Conservation (phyloP, 2,113 vertebrate species). For the Trogon melanurus region DNA sequence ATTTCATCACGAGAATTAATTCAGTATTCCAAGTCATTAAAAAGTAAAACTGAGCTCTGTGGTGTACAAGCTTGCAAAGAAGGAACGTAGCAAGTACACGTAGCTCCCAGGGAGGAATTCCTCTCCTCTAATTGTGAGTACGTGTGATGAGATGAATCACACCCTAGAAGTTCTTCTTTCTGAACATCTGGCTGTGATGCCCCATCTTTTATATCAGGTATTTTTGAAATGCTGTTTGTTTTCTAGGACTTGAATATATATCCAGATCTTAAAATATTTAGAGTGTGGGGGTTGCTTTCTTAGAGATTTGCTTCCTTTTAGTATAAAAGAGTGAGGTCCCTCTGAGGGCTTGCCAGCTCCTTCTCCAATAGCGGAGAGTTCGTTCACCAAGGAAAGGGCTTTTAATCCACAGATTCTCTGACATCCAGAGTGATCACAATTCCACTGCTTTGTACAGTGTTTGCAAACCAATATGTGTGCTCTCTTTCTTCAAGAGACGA, state of each 20-base stretch:
- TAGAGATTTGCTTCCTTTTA: not conserved
- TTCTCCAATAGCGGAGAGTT: not conserved
- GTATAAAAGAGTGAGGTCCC: not conserved
- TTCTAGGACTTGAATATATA: not conserved
- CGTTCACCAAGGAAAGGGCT: not conserved
- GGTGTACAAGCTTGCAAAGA: not conserved
- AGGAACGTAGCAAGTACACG: not conserved
- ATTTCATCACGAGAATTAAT: not conserved
- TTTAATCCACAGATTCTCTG: not conserved
- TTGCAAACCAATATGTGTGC: not conserved
- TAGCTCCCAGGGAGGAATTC: not conserved
- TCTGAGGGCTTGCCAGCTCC: not conserved
- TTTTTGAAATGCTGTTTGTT: not conserved
- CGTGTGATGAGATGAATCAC: not conserved
- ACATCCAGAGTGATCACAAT: not conserved
- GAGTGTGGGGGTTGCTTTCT: not conserved
- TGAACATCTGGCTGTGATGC: not conserved
- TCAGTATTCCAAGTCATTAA: not conserved
- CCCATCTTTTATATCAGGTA: not conserved
- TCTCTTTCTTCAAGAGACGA: not conserved
- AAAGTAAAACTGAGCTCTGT: not conserved
- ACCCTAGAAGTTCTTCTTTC: not conserved
- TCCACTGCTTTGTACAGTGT: not conserved
- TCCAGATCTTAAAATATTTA: not conserved
- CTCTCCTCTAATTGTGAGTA: not conserved